Evolutionary conservation across 1,140 invertebrate genomes (phyloP), one percentile per base, ranked within the genome.

Genomic region (Pachyrhynchus sulphureomaculatus): DNA sequence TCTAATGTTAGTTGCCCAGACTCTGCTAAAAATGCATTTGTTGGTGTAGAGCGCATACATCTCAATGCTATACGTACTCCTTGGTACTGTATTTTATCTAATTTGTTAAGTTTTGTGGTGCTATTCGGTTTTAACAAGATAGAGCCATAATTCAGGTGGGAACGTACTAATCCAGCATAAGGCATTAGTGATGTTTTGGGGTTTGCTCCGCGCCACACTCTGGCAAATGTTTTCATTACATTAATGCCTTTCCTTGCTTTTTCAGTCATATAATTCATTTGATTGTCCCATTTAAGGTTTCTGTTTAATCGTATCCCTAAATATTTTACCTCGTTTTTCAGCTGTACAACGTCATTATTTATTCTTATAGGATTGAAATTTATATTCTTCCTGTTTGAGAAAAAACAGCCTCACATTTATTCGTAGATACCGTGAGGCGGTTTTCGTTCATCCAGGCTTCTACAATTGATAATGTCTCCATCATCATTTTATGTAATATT

Each of bases 121-220:
- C 13, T 52, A 3, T 3, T 8, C 0, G 41, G 49, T 0, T 37
- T 59, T 5, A 64, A 20, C n/a, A 61, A 49, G 8, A 64, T 49
- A 26, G 26, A 10, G 0, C 55, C 65, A 32, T 44, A 64, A 34
- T 67, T 62, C 13, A 67, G 29, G 24, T 54, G 54, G 5, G 56
- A 53, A 24, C 47, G 39, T 12, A 67, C 39, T 8, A 56, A 17
- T 0, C 29, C 52, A 13, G 54, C 41, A 47, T 54, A 64, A 0
- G 32, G 12, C 1, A 51, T 33, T 2, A 52, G 10, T 4, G 64
- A 12, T 17, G 52, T 47, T 2, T 20, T 21, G 1, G 65, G 62
- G 21, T 67, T 39, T 13, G 55, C 49, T 10, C 65, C 65, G 56
- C 65, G 64, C 45, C 54, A 67, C 1, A 44, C 21, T 53, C 60